Conservation (phyloP, 2,113 vertebrate genomes). For the Brienomyrus brachyistius region DNA sequence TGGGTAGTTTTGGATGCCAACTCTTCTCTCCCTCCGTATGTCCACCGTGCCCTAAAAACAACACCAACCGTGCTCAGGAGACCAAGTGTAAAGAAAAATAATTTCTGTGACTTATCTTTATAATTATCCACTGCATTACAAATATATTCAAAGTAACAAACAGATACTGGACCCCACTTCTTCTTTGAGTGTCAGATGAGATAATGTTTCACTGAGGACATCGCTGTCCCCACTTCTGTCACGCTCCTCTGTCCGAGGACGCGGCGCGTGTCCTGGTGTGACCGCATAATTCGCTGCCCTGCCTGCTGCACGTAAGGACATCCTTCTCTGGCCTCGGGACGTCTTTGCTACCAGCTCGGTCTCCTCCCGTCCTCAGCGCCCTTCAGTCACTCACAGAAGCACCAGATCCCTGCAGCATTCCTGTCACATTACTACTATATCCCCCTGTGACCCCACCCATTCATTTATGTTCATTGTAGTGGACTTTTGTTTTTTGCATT, state of each 20-base stretch:
- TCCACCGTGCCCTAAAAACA: conserved; percentile 9
- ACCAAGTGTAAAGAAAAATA: conserved; percentile 10
- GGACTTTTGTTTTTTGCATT: too few relatives aligned
- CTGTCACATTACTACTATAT: background rate
- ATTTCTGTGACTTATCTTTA: conserved; percentile 7
- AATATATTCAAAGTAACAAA: background rate
- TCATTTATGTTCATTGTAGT: too few relatives aligned
- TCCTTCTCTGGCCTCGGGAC: background rate
- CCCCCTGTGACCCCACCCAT: too few relatives aligned
- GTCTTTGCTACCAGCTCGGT: background rate
- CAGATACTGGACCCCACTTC: background rate
- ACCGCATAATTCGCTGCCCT: background rate
- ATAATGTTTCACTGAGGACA: background rate
- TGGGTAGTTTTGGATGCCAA: background rate
- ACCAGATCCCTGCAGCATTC: background rate
- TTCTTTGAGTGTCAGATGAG: background rate
- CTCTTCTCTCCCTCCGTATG: background rate
- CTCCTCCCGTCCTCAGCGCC: background rate
- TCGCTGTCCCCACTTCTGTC: background rate
- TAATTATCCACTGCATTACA: background rate
- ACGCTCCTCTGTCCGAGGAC: background rate
- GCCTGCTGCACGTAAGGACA: background rate
- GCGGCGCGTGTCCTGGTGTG: background rate
- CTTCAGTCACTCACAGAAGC: background rate
- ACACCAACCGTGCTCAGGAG: background rate